Conservation (phyloP, 2,797 vertebrate genomes). For the Gobio occitaniae region DNA sequence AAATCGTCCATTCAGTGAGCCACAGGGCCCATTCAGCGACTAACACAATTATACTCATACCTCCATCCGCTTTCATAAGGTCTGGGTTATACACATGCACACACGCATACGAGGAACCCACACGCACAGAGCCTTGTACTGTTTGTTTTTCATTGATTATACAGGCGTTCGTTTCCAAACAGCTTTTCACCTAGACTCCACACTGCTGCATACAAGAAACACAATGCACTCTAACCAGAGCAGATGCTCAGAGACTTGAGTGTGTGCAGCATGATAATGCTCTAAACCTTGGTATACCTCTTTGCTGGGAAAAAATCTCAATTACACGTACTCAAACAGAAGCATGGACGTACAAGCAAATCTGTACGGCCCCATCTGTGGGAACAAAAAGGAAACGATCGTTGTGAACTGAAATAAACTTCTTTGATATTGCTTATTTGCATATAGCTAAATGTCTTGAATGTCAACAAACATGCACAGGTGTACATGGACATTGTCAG, state of each 20-base stretch:
- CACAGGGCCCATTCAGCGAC: conserved; percentile 23
- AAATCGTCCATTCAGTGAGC: conserved; percentile 30
- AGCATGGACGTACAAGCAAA: conserved; percentile 1
- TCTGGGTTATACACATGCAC: conserved; percentile 14
- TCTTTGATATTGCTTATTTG: background rate
- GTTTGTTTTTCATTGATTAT: conserved; percentile 45
- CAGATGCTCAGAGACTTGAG: conserved; percentile 18
- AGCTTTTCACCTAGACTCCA: conserved; percentile 20
- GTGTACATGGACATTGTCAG: background rate
- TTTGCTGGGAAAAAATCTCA: conserved; percentile 24
- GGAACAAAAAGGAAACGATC: background rate
- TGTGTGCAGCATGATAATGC: conserved; percentile 47
- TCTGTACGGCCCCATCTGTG: background rate
- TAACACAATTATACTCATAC: conserved; percentile 43
- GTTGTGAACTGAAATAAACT: background rate
- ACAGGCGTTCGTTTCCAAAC: conserved; percentile 21
- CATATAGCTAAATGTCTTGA: background rate
- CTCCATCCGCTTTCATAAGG: conserved; percentile 24
- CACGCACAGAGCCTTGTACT: conserved; percentile 14
- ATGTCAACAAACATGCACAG: background rate
- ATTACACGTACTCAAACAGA: conserved; percentile 15
- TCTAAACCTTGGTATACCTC: conserved; percentile 23
- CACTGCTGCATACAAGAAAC: conserved; percentile 31
- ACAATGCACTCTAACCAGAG: conserved; percentile 31
- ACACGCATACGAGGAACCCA: background rate